Base-by-base conservation (phyloP, 2,888 invertebrate genomes). In the Gasteruption jaculator region DNA sequence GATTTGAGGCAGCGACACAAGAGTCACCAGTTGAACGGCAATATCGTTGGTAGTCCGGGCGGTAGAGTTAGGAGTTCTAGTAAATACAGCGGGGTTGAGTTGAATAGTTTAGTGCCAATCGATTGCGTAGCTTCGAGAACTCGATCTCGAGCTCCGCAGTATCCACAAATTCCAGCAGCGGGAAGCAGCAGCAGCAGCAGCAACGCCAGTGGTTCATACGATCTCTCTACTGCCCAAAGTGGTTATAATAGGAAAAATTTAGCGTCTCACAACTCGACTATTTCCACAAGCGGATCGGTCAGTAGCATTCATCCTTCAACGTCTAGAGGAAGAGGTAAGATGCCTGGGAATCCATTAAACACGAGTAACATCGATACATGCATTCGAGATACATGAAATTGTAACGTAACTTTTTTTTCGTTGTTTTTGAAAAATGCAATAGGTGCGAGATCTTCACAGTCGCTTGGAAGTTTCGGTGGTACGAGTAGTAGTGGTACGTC, bases 301-400 rank as follows among this genome's bases (percentile, higher is more conserved):
- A n/a, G n/a, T n/a, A n/a, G n/a, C n/a, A 68, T 61, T 58, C 62
- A 68, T 57, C 67, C 69, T 52, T 68, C 70, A 18, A 68, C 70
- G 38, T 70, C 68, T 10, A 60, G 65, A 53, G 65, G 65, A 53
- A 60, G 67, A 69, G 70, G 70, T 70, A 48, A 56, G 63, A 58
- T 50, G 48, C n/a, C n/a, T n/a, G n/a, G n/a, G n/a, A n/a, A n/a
- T n/a, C n/a, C n/a, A n/a, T n/a, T n/a, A n/a, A n/a, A n/a, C n/a
- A n/a, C n/a, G n/a, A n/a, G n/a, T n/a, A n/a, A 34, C 27, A 35
- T 21, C 33, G 26, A 35, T 35, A 12, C 6, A 14, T 26, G 4
- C 3, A n/a, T 11, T 12, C 14, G 11, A 26, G 26, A 26, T 4
- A 26, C 25, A 12, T n/a, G n/a, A n/a, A n/a, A n/a, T n/a, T n/a